Percentiles rank a stretch among this genome's conserved stretches.
These are phyloP conservation scores for Micrastur ruficollis DNA, from an alignment of 2,797 vertebrate genomes.

Conservation along the genomic window DNA sequence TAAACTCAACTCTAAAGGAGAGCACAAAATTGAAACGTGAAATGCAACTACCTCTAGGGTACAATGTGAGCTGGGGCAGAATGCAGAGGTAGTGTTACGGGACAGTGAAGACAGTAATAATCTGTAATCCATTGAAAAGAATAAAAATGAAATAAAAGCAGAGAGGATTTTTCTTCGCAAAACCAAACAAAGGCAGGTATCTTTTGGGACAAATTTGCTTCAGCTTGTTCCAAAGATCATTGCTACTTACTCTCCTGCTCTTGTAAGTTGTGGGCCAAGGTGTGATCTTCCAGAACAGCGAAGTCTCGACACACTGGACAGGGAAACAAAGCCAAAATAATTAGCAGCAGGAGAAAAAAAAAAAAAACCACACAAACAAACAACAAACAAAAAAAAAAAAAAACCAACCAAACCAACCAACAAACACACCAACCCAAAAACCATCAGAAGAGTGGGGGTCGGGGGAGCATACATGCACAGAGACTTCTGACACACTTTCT, in stretches of 20 bases:
- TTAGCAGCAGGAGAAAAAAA: background rate
- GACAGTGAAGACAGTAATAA: background rate
- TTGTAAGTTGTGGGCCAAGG: conserved; percentile 94
- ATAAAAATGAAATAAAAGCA: background rate
- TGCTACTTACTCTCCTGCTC: conserved; percentile 95
- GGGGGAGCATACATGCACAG: background rate
- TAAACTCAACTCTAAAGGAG: background rate
- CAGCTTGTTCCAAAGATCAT: background rate
- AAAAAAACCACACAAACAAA: no score
- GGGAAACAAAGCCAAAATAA: background rate
- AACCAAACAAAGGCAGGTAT: background rate
- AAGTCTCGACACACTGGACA: conserved; percentile 90
- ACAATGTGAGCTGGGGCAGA: background rate
- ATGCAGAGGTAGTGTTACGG: accelerated
- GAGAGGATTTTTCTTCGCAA: background rate
- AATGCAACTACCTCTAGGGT: background rate
- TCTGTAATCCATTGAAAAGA: background rate
- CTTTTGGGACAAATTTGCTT: background rate
- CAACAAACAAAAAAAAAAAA: no score
- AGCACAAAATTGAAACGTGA: background rate
- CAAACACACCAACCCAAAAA: background rate
- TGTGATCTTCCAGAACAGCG: conserved; percentile 94
- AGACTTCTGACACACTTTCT: background rate
- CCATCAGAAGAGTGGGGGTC: background rate
- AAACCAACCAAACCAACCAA: no score